phyloP scores from a whole-genome alignment of 23 tunicate genomes.

The Corella eumyota region DNA sequence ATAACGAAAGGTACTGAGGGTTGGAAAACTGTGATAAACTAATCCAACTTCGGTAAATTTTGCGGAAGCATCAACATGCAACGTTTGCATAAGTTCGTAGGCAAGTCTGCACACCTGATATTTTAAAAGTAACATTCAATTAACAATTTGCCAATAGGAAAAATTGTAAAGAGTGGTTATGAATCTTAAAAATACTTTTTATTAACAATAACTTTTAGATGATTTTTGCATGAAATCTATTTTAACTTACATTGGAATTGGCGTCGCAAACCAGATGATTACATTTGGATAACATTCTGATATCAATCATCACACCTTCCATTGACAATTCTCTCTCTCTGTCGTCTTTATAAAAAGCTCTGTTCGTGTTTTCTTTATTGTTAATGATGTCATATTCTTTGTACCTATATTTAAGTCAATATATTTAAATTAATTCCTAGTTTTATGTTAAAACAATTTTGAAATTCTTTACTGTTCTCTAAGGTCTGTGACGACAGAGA shows the following conservation, averaged over 20 bases:
- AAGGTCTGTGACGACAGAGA: background rate
- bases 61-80: constrained; percentile 7
- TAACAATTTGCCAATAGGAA: no score
- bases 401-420: no score
- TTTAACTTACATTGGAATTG: constrained; percentile 2
- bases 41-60: constrained; percentile 3
- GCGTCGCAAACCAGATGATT: constrained; percentile 6
- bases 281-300: background rate
- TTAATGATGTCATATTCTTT: no score
- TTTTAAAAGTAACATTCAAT: no score
- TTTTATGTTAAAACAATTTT: no score
- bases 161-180: no score
- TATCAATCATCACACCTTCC: background rate
- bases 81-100: constrained; percentile 8
- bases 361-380: no score
- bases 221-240: background rate
- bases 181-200: no score
- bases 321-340: no score
- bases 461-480: background rate
- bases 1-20: background rate
- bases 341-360: no score
- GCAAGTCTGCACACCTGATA: constrained; percentile 13
- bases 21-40: constrained; percentile 5
- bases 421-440: no score
- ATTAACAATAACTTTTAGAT: no score